Percentiles rank a stretch among this genome's conserved stretches.
Evolutionary conservation across 2,888 invertebrate species (phyloP).

Genomic region (Macrophya annulata): DNA sequence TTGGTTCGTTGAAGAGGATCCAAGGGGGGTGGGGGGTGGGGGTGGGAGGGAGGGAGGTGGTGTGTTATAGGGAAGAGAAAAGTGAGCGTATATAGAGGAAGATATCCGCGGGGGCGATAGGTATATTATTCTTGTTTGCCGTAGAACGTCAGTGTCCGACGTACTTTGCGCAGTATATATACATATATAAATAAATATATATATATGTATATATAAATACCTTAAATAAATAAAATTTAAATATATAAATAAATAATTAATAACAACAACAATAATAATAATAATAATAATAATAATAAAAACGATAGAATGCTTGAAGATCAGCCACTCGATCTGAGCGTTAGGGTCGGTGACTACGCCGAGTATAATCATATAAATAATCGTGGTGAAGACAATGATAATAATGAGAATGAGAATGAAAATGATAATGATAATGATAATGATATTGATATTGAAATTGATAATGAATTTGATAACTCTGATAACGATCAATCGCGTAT

Average conservation of each 20-base stretch:
- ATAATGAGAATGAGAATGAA: slow-evolving; percentile 34
- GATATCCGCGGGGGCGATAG: slow-evolving; percentile 1
- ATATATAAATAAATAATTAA: neutral
- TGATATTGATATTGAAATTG: neutral
- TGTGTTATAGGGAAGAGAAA: neutral
- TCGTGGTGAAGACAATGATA: neutral
- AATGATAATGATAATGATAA: neutral
- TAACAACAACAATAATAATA: too few species aligned
- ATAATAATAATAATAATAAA: neutral
- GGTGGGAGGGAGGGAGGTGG: neutral
- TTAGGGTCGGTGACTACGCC: slow-evolving; percentile 79
- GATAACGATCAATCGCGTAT: too few species aligned
- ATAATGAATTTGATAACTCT: too few species aligned
- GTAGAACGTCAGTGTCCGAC: neutral
- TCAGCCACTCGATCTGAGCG: slow-evolving; percentile 90
- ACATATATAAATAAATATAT: neutral
- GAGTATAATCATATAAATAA: slow-evolving; percentile 21
- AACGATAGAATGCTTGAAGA: slow-evolving; percentile 80
- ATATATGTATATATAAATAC: too few species aligned
- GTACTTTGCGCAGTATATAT: neutral
- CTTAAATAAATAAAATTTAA: too few species aligned
- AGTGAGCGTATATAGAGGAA: neutral
- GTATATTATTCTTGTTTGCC: slow-evolving; percentile 10
- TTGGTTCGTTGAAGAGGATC: slow-evolving; percentile 10
- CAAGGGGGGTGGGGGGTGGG: neutral